Evolutionary conservation across 1,140 invertebrate genomes (phyloP).

Genomic region (Diprion similis): DNA sequence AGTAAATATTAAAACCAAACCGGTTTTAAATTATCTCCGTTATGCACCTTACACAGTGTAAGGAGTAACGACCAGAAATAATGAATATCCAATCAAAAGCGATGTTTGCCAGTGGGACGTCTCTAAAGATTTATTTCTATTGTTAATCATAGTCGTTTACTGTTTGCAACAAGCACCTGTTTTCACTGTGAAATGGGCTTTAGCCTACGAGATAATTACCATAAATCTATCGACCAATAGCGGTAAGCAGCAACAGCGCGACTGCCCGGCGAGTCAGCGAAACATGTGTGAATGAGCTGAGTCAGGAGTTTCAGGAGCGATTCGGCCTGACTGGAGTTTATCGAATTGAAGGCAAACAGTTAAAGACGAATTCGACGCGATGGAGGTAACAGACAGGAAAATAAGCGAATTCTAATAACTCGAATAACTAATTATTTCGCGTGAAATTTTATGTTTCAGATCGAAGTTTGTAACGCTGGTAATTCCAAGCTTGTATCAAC

Average conservation of each 20-base stretch:
- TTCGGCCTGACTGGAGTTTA: not conserved
- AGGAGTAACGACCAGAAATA: too few relatives aligned
- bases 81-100: too few relatives aligned
- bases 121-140: too few relatives aligned
- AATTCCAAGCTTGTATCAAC: constrained; percentile 43
- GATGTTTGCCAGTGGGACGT: too few relatives aligned
- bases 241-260: not conserved
- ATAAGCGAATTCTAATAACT: not conserved
- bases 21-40: not conserved
- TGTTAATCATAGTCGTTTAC: too few relatives aligned
- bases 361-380: not conserved
- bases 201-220: too few relatives aligned
- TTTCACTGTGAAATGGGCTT: too few relatives aligned
- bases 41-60: too few relatives aligned
- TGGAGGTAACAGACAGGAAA: not conserved
- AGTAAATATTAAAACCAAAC: not conserved
- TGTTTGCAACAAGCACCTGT: too few relatives aligned
- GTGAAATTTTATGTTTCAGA: constrained; percentile 37
- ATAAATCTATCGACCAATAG: not conserved
- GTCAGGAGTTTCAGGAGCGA: not conserved
- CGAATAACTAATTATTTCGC: not conserved
- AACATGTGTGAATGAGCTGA: not conserved
- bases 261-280: not conserved
- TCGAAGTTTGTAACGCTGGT: constrained; percentile 45
- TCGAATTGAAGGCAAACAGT: not conserved